Evolutionary conservation across 2,797 vertebrate species (phyloP).

Genomic region (Pangasius sanitwongsei): DNA sequence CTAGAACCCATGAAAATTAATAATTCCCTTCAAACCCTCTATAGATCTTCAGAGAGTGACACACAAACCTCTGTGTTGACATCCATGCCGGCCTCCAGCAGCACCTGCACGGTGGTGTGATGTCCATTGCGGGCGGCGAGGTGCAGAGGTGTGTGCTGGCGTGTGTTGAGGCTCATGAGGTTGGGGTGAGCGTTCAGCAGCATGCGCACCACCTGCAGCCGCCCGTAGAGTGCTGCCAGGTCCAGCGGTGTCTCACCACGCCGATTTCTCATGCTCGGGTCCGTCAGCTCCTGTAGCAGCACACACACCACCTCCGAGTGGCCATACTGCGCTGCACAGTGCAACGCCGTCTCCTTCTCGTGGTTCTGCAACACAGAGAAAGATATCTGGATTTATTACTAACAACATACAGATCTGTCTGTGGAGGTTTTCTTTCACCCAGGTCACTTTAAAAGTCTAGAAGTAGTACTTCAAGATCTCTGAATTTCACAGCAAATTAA

Average conservation of each 20-base stretch:
- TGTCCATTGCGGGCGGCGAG: conserved; percentile 94
- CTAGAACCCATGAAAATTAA: not conserved
- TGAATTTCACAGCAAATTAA: conserved; percentile 1
- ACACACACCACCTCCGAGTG: conserved; percentile 92
- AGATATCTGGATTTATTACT: not conserved
- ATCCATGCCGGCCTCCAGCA: conserved; percentile 93
- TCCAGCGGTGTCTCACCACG: conserved; percentile 90
- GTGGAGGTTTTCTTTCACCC: not conserved
- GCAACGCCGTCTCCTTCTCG: conserved; percentile 92
- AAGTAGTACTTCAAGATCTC: not conserved
- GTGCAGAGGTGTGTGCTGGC: conserved; percentile 90
- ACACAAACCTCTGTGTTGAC: conserved; percentile 90
- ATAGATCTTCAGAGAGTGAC: not conserved
- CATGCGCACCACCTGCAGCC: conserved; percentile 93
- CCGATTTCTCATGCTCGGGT: conserved; percentile 93
- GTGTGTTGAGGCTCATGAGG: conserved; percentile 87
- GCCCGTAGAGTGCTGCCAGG: conserved; percentile 91
- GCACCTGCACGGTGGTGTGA: conserved; percentile 85
- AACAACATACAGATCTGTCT: not conserved
- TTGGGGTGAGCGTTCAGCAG: conserved; percentile 90
- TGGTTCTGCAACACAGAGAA: conserved; percentile 78
- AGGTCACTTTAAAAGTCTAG: not conserved
- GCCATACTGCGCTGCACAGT: conserved; percentile 94
- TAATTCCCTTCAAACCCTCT: not conserved
- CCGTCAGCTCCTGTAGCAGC: conserved; percentile 90